These are phyloP conservation scores for Kryptolebias ocellatus DNA, from an alignment of 2,797 vertebrate species.

Conservation along the genomic window DNA sequence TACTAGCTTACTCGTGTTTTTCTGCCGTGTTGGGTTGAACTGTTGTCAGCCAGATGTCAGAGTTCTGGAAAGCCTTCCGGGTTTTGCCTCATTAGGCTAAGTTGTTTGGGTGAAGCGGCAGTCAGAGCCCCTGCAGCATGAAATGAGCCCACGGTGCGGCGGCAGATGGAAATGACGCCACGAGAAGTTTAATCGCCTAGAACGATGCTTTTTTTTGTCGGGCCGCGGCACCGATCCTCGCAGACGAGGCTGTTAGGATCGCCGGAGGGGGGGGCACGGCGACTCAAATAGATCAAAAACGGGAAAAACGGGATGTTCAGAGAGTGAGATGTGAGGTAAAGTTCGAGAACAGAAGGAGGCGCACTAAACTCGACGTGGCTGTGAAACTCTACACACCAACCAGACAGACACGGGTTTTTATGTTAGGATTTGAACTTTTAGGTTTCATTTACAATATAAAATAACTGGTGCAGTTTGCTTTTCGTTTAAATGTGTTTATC, in stretches of 20 bases:
- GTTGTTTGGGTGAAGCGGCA: slow-evolving; percentile 71
- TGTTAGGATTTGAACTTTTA: background rate
- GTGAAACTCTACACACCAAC: too few relatives aligned
- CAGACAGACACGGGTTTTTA: background rate
- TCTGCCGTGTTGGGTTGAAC: background rate
- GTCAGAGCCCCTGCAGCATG: slow-evolving; percentile 66
- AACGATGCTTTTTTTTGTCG: slow-evolving; percentile 56
- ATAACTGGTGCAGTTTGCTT: background rate
- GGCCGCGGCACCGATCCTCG: slow-evolving; percentile 49
- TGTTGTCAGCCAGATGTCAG: slow-evolving; percentile 48
- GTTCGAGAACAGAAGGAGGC: too few relatives aligned
- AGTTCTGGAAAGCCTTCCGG: slow-evolving; percentile 39
- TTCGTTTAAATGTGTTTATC: slow-evolving; percentile 18
- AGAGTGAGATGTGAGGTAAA: too few relatives aligned
- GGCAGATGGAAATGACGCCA: slow-evolving; percentile 64
- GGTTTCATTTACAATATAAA: background rate
- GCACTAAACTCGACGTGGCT: too few relatives aligned
- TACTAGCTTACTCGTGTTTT: slow-evolving; percentile 8
- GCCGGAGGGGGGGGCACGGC: slow-evolving; percentile 14
- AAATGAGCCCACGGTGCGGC: slow-evolving; percentile 55
- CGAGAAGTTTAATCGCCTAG: slow-evolving; percentile 69
- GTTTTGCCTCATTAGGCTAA: slow-evolving; percentile 70
- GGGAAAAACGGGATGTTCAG: too few relatives aligned
- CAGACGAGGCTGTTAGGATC: slow-evolving; percentile 56
- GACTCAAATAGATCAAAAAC: slow-evolving; percentile 58